These are phyloP conservation scores for Halictus quadricinctus DNA, from an alignment of 2,888 invertebrate species.

Conservation along the genomic window DNA sequence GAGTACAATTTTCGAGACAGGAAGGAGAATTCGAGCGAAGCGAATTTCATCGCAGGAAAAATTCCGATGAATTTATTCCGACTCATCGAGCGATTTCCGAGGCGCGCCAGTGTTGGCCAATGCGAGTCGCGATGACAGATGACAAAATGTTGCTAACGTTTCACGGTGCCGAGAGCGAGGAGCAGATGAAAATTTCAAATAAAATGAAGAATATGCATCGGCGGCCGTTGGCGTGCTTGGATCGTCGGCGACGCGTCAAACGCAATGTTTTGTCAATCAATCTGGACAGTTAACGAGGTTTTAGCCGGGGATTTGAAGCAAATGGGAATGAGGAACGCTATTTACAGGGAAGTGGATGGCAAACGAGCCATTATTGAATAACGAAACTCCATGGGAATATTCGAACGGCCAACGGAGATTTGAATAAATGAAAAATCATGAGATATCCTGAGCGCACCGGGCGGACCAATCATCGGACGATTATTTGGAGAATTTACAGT, in stretches of 20 bases:
- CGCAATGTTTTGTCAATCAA: conserved; percentile 4
- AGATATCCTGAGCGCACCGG: neutral
- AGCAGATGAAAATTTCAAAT: neutral
- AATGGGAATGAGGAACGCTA: neutral
- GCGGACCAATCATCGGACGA: conserved; percentile 14
- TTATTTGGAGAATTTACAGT: conserved; percentile 18
- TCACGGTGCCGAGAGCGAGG: neutral
- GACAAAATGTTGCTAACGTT: neutral
- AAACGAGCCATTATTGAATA: conserved; percentile 1
- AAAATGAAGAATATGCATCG: neutral
- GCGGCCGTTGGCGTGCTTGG: neutral
- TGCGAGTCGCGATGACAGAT: neutral
- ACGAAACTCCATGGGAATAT: neutral
- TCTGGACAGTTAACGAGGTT: neutral
- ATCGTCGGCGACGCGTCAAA: neutral
- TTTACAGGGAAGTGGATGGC: conserved; percentile 6
- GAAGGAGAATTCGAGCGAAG: conserved; percentile 11
- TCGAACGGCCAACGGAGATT: neutral
- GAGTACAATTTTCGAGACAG: neutral
- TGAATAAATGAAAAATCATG: conserved; percentile 26
- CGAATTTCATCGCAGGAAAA: conserved; percentile 6
- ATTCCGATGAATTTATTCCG: conserved; percentile 29
- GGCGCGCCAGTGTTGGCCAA: neutral
- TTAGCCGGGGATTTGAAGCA: neutral
- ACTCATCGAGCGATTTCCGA: neutral